Conservation (phyloP, 2,113 vertebrate species). For the Python bivittatus region DNA sequence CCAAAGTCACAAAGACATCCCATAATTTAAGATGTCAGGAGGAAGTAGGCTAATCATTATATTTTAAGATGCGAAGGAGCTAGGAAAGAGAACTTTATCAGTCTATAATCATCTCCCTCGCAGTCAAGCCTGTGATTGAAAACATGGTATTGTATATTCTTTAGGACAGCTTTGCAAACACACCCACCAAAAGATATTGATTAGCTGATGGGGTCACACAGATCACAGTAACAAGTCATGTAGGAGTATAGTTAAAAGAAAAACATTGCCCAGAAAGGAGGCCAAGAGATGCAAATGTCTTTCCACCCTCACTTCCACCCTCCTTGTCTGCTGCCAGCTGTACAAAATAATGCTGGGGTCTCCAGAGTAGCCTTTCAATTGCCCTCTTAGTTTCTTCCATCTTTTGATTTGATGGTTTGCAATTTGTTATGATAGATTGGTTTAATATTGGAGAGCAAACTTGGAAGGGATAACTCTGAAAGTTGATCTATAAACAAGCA, state of each 20-base stretch:
- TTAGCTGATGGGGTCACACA: neutral
- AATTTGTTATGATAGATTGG: neutral
- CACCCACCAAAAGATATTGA: neutral
- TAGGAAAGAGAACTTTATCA: neutral
- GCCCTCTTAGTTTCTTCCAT: neutral
- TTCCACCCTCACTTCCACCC: no score
- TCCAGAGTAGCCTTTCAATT: no score
- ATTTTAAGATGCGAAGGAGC: neutral
- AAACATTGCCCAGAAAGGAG: no score
- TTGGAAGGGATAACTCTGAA: neutral
- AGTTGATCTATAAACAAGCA: neutral
- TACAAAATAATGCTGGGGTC: no score
- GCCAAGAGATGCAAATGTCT: no score
- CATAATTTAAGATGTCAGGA: neutral
- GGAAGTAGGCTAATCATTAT: neutral
- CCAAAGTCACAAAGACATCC: neutral
- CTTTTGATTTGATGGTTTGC: neutral
- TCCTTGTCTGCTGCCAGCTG: no score
- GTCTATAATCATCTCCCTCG: neutral
- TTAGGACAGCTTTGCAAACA: neutral
- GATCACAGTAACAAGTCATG: no score
- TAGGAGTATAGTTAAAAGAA: no score
- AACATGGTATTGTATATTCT: neutral
- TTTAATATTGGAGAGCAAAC: neutral
- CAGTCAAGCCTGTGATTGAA: neutral